A percentile compares a stretch with the other conserved stretches of the same genome.
Evolutionary conservation across 2,113 vertebrate genomes (phyloP).

Genomic region (Loxodonta africana): DNA sequence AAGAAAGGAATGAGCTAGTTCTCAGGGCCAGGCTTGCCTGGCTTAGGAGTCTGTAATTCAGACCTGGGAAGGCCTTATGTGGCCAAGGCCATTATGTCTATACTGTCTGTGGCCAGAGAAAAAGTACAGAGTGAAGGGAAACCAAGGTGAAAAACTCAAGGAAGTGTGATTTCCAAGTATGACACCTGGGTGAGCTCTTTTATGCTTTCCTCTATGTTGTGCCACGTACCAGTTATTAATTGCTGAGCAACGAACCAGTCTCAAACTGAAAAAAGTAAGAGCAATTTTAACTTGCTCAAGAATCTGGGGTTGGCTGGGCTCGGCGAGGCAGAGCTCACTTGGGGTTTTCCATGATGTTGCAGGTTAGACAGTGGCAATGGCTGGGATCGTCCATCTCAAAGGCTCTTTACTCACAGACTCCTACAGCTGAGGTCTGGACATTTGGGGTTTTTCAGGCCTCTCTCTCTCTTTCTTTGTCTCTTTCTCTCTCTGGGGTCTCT

Average conservation of each 20-base stretch:
- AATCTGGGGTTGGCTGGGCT: not conserved
- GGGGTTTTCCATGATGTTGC: not conserved
- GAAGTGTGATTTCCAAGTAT: not conserved
- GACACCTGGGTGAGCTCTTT: too few relatives aligned
- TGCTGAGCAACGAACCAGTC: not conserved
- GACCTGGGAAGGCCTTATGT: not conserved
- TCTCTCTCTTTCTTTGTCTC: not conserved
- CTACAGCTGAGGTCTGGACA: too few relatives aligned
- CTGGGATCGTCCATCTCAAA: not conserved
- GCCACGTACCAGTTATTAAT: not conserved
- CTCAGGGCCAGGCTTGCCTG: not conserved
- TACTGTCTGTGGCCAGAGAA: not conserved
- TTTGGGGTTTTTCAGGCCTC: not conserved
- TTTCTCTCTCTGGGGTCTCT: not conserved
- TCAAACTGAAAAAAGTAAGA: fast-evolving
- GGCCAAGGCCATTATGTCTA: not conserved
- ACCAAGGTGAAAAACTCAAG: not conserved
- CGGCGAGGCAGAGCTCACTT: fast-evolving
- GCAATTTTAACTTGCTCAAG: not conserved
- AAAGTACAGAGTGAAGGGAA: not conserved
- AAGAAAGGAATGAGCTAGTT: not conserved
- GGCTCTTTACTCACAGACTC: not conserved
- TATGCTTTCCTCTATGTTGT: not conserved
- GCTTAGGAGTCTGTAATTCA: not conserved
- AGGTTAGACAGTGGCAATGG: fast-evolving